Conservation (phyloP, 2,113 vertebrate genomes). For the Oryzias woworae region DNA sequence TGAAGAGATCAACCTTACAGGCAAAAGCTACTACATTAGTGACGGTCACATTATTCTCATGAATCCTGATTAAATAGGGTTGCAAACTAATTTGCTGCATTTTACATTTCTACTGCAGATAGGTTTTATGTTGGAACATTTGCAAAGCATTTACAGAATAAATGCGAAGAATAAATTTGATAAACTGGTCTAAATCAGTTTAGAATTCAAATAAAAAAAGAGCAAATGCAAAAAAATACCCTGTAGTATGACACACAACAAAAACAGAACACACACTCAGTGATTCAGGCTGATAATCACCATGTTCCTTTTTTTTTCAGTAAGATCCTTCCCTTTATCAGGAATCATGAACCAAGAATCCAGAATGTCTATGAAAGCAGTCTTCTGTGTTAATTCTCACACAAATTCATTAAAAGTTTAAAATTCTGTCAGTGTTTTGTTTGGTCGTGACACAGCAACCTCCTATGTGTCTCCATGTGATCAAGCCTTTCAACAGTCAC, state of each 20-base stretch:
- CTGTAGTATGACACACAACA: too few relatives aligned
- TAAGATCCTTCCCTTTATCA: neutral
- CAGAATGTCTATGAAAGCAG: neutral
- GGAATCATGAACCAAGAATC: too few relatives aligned
- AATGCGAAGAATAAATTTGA: conserved; percentile 6
- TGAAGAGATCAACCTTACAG: conserved; percentile 13
- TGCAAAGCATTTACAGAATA: neutral
- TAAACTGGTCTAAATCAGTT: neutral
- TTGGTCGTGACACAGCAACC: conserved; percentile 23
- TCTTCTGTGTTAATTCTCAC: neutral
- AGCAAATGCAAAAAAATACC: too few relatives aligned
- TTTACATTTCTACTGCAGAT: conserved; percentile 16
- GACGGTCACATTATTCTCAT: conserved; percentile 45
- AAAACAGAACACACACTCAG: neutral
- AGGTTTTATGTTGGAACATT: conserved; percentile 2
- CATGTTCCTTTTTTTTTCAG: conserved; percentile 15
- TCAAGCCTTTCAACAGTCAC: conserved; percentile 44
- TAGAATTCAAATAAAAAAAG: too few relatives aligned
- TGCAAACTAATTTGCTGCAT: conserved; percentile 20
- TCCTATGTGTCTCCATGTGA: conserved; percentile 43
- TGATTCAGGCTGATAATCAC: conserved; percentile 6
- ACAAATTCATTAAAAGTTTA: conserved; percentile 6
- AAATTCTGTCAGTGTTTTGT: conserved; percentile 27
- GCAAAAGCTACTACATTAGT: conserved; percentile 5
- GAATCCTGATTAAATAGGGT: conserved; percentile 46